These are phyloP conservation scores for Ceratina japonica DNA, from an alignment of 1,140 invertebrate species.

Conservation along the genomic window DNA sequence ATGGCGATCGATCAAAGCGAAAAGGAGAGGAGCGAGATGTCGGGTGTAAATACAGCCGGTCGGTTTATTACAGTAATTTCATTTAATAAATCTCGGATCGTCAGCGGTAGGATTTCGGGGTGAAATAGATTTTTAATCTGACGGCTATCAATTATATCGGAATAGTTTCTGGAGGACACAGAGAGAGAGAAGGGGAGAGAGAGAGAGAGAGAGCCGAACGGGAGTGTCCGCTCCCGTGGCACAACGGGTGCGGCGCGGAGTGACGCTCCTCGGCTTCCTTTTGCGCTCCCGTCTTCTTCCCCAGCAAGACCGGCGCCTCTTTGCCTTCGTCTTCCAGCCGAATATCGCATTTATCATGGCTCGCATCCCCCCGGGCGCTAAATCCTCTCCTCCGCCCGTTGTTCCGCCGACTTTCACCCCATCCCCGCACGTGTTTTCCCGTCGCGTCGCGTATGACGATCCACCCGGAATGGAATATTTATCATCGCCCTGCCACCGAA, in stretches of 20 bases:
- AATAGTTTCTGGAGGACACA: constrained; percentile 48
- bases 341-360: constrained; percentile 62
- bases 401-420: constrained; percentile 13
- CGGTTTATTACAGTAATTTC: constrained; percentile 63
- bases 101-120: constrained; percentile 18
- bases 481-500: constrained; percentile 45
- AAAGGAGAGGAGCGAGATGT: neutral
- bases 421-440: constrained; percentile 38
- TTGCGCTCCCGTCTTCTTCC: constrained; percentile 29
- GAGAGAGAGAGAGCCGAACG: no score
- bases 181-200: neutral
- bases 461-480: constrained; percentile 46
- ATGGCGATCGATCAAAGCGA: neutral
- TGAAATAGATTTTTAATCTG: constrained; percentile 66
- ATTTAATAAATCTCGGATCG: constrained; percentile 65
- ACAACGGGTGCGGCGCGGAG: neutral
- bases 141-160: constrained; percentile 58
- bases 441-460: constrained; percentile 54
- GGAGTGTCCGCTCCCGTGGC: constrained; percentile 8
- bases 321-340: constrained; percentile 41
- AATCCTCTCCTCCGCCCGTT: constrained; percentile 37
- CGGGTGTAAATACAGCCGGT: constrained; percentile 22
- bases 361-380: constrained; percentile 42
- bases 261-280: constrained; percentile 11
- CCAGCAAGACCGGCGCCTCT: neutral